A percentile compares a stretch with the other conserved stretches of the same genome.
phyloP scores from a whole-genome alignment of 2,888 invertebrate species.

The Phania funesta region DNA sequence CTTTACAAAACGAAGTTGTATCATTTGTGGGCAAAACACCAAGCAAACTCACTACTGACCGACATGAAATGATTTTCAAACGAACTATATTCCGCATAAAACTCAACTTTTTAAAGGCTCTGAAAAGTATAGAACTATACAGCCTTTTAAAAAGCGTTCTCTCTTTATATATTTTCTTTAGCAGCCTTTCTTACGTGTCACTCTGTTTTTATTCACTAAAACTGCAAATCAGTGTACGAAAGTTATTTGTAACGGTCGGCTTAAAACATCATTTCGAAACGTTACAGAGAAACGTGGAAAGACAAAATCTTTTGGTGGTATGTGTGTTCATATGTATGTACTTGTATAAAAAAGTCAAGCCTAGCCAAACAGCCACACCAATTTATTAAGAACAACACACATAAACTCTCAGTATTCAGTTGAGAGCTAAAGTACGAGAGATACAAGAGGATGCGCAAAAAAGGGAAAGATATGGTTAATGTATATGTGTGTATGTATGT shows the following conservation, averaged over 20 bases:
- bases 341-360: constrained; percentile 16
- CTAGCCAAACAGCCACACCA: constrained; percentile 48
- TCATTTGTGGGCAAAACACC: no score
- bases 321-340: neutral
- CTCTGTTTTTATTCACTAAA: neutral
- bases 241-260: constrained; percentile 43
- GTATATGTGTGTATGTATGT: constrained; percentile 5
- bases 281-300: constrained; percentile 9
- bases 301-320: neutral
- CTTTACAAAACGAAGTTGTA: no score
- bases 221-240: constrained; percentile 39
- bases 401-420: neutral
- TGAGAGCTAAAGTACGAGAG: neutral
- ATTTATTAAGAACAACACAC: constrained; percentile 2
- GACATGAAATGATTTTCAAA: no score
- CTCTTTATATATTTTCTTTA: neutral
- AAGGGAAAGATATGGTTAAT: neutral
- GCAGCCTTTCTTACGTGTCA: neutral
- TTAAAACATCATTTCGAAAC: neutral
- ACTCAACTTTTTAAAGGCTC: no score
- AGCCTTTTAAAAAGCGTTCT: neutral
- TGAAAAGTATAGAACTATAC: no score
- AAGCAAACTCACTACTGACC: no score
- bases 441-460: neutral
- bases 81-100: no score